Conservation (phyloP, 2,888 invertebrate species). For the Noctua janthina region DNA sequence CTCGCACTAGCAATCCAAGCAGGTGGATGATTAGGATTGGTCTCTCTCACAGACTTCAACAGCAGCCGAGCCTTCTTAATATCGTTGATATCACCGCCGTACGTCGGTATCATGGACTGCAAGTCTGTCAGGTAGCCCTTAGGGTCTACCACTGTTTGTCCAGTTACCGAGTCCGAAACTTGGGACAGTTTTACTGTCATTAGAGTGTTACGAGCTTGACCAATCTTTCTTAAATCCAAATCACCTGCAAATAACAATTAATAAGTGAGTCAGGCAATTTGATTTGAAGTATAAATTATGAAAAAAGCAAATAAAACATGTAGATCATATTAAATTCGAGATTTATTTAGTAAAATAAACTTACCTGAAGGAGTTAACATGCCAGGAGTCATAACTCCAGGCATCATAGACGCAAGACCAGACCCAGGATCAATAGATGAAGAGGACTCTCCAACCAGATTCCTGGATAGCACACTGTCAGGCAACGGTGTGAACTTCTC, state of each 20-base stretch:
- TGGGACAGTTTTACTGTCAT: constrained; percentile 99
- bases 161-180: constrained; percentile 99
- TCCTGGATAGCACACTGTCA: constrained; percentile 97
- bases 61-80: constrained; percentile 98
- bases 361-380: constrained; percentile 95
- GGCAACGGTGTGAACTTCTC: constrained; percentile 99
- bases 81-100: constrained; percentile 99
- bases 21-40: constrained; percentile 99
- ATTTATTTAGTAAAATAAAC: neutral
- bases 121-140: constrained; percentile 99
- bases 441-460: constrained; percentile 95
- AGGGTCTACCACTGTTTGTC: constrained; percentile 99
- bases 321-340: too few species aligned
- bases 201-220: constrained; percentile 99
- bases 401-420: constrained; percentile 96
- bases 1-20: constrained; percentile 99
- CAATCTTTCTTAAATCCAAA: constrained; percentile 99
- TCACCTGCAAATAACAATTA: constrained; percentile 89
- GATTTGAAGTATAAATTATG: too few species aligned
- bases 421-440: constrained; percentile 95
- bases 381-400: constrained; percentile 96
- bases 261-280: too few species aligned
- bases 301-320: too few species aligned
- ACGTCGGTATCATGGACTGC: constrained; percentile 99
- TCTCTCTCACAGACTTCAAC: constrained; percentile 98